A percentile compares a stretch with the other conserved stretches of the same genome.
These are phyloP conservation scores for Drosophila asahinai DNA, from an alignment of 1,140 invertebrate genomes.

Conservation along the genomic window DNA sequence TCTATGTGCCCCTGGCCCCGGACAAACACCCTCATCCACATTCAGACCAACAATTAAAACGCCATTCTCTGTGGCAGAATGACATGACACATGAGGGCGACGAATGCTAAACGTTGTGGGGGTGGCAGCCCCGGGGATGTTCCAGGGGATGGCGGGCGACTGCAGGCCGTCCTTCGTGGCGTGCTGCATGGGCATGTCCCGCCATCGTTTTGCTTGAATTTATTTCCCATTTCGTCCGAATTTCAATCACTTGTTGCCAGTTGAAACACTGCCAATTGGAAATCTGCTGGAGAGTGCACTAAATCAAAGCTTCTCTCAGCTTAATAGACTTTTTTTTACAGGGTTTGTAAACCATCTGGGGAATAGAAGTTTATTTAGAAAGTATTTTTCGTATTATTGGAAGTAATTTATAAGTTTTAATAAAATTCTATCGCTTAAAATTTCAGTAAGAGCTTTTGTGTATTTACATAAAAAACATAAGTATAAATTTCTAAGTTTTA, in stretches of 20 bases:
- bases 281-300: constrained; percentile 8
- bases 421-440: too few relatives aligned
- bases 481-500: too few relatives aligned
- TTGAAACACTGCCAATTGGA: constrained; percentile 22
- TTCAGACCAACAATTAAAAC: constrained; percentile 56
- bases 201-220: constrained; percentile 51
- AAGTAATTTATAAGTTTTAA: too few relatives aligned
- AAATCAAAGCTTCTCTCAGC: constrained; percentile 2
- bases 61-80: constrained; percentile 33
- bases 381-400: too few relatives aligned
- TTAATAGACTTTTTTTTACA: background rate
- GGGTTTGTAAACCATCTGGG: background rate
- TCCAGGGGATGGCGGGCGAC: constrained; percentile 1
- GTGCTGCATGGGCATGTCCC: constrained; percentile 48
- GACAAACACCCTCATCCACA: constrained; percentile 3
- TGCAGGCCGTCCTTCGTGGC: constrained; percentile 36
- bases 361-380: too few relatives aligned
- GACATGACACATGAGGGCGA: constrained; percentile 61
- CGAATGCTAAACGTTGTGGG: constrained; percentile 46
- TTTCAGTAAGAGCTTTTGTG: background rate
- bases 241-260: constrained; percentile 60
- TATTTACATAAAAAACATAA: too few relatives aligned
- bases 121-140: background rate
- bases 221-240: constrained; percentile 42
- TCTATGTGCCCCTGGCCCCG: constrained; percentile 8